Percentiles rank a stretch among this genome's conserved stretches.
Conservation (phyloP, 2,797 vertebrate genomes). For the Odontamblyopus rebecca region DNA sequence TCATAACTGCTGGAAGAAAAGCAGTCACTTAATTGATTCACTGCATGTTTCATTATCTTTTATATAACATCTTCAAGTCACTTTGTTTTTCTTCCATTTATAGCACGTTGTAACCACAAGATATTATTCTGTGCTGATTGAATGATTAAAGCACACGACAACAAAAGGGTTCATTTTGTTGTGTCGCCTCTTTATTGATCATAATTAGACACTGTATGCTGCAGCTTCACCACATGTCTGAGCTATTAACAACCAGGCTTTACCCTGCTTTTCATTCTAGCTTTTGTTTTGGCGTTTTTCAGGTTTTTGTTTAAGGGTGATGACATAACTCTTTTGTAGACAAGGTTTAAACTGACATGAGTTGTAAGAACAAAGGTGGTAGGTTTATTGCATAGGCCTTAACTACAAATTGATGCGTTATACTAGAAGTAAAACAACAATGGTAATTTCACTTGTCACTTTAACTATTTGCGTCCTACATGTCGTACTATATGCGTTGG, state of each 20-base stretch:
- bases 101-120: constrained; percentile 25
- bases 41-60: constrained; percentile 40
- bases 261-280: constrained; percentile 24
- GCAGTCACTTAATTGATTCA: constrained; percentile 14
- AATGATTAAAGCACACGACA: constrained; percentile 51
- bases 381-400: not conserved
- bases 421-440: not conserved
- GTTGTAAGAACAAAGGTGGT: constrained; percentile 79
- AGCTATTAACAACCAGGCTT: constrained; percentile 33
- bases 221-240: constrained; percentile 34
- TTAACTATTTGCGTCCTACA: not conserved
- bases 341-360: constrained; percentile 81
- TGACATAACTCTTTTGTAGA: constrained; percentile 85
- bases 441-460: too few species aligned
- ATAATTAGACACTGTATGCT: constrained; percentile 26
- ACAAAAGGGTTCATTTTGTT: constrained; percentile 44
- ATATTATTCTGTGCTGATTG: constrained; percentile 33
- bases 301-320: constrained; percentile 84
- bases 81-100: constrained; percentile 29
- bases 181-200: constrained; percentile 38
- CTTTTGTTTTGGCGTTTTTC: constrained; percentile 65
- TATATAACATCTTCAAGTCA: constrained; percentile 23
- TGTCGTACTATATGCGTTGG: not conserved
- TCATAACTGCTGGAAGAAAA: not conserved
- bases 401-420: not conserved